These are phyloP conservation scores for Melinaea marsaeus DNA, from an alignment of 2,888 invertebrate genomes.

Conservation along the genomic window DNA sequence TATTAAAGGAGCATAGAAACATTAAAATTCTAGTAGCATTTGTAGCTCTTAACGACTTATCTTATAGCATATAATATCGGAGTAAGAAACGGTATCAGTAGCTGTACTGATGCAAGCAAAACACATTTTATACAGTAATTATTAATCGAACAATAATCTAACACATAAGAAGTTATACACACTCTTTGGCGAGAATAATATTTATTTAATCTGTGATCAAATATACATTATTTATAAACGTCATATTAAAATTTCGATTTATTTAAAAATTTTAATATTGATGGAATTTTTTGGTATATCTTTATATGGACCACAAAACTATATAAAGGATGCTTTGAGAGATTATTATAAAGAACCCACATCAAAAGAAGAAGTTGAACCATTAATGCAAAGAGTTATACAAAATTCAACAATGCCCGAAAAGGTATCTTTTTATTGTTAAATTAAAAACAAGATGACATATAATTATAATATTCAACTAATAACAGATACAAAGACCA, in stretches of 20 bases:
- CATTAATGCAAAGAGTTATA: slow-evolving; percentile 53
- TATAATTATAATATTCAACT: neutral
- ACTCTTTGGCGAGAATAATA: no score
- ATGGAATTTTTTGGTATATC: slow-evolving; percentile 78
- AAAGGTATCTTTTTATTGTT: slow-evolving; percentile 34
- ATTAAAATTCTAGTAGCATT: no score
- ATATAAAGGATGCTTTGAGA: slow-evolving; percentile 65
- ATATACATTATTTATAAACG: neutral
- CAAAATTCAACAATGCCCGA: slow-evolving; percentile 50
- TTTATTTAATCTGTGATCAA: no score
- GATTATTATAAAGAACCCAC: slow-evolving; percentile 68
- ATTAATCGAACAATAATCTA: no score
- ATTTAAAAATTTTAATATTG: neutral
- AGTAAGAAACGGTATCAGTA: no score
- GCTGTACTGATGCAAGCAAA: no score
- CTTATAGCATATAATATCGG: no score
- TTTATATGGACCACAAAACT: slow-evolving; percentile 68
- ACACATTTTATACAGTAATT: no score
- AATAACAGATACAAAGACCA: slow-evolving; percentile 45
- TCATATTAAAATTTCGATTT: neutral
- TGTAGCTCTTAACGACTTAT: no score
- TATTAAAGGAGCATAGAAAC: no score
- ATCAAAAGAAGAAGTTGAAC: slow-evolving; percentile 52
- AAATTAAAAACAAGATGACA: neutral
- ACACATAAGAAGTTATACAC: no score